Conservation (phyloP, 2,888 invertebrate genomes). For the Mythimna pallens region DNA sequence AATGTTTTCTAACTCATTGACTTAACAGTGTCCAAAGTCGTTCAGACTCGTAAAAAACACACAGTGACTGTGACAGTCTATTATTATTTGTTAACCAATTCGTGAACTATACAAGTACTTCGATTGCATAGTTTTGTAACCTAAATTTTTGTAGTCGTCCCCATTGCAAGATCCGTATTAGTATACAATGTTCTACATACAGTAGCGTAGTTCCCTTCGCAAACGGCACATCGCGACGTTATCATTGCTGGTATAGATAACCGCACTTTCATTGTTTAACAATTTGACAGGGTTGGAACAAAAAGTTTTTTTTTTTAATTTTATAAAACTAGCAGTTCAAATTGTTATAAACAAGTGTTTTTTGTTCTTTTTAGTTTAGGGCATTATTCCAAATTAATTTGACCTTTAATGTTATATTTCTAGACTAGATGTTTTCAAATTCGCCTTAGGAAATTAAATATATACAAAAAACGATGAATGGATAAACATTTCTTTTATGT, state of each 20-base stretch:
- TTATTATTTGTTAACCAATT: slow-evolving; percentile 1
- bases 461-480: no score
- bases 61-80: background rate
- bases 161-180: slow-evolving; percentile 20
- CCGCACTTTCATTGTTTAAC: background rate
- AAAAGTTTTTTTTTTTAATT: no score
- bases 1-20: background rate
- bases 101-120: slow-evolving; percentile 21
- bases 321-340: no score
- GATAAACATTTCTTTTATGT: no score
- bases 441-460: no score
- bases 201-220: slow-evolving; percentile 1
- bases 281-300: background rate
- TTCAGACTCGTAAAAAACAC: background rate
- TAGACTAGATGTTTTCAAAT: no score
- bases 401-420: no score
- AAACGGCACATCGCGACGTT: background rate
- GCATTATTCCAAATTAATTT: no score
- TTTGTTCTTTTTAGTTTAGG: no score
- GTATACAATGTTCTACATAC: slow-evolving; percentile 31
- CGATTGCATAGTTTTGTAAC: slow-evolving; percentile 27
- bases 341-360: no score
- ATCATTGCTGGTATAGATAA: slow-evolving; percentile 2
- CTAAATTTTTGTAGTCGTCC: slow-evolving; percentile 10
- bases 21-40: background rate